Percentiles rank a stretch among this genome's conserved stretches.
Evolutionary conservation across 2,888 invertebrate species (phyloP).

Genomic region (Trissoscelio sp.): DNA sequence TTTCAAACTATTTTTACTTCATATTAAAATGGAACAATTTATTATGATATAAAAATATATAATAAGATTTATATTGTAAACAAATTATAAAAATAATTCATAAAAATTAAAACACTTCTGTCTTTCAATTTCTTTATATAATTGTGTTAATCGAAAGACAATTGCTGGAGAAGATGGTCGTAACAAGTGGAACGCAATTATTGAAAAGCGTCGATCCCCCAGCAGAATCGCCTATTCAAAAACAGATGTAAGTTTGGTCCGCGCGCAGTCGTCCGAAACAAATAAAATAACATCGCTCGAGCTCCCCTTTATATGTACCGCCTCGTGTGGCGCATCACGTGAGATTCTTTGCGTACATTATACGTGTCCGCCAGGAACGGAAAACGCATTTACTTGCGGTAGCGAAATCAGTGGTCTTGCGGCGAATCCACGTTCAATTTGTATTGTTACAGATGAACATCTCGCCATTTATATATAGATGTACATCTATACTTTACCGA

Average conservation of each 20-base stretch:
- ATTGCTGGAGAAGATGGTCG: conserved; percentile 24
- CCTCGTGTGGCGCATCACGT: conserved; percentile 60
- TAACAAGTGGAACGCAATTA: conserved; percentile 33
- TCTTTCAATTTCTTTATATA: no score
- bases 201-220: conserved; percentile 34
- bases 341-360: conserved; percentile 57
- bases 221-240: conserved; percentile 49
- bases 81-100: no score
- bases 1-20: no score
- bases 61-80: no score
- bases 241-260: conserved; percentile 53
- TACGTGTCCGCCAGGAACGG: conserved; percentile 60
- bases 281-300: conserved; percentile 58
- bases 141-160: conserved; percentile 15
- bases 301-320: conserved; percentile 55
- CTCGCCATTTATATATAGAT: conserved; percentile 58
- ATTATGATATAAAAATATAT: no score
- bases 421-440: conserved; percentile 81
- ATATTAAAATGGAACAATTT: no score
- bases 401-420: conserved; percentile 77
- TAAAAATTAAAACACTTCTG: no score
- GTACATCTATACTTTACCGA: conserved; percentile 27
- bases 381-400: conserved; percentile 77
- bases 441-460: conserved; percentile 79
- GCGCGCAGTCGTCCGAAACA: conserved; percentile 64